These are phyloP conservation scores for Sphaeramia orbicularis DNA, from an alignment of 2,797 vertebrate species.

Conservation along the genomic window DNA sequence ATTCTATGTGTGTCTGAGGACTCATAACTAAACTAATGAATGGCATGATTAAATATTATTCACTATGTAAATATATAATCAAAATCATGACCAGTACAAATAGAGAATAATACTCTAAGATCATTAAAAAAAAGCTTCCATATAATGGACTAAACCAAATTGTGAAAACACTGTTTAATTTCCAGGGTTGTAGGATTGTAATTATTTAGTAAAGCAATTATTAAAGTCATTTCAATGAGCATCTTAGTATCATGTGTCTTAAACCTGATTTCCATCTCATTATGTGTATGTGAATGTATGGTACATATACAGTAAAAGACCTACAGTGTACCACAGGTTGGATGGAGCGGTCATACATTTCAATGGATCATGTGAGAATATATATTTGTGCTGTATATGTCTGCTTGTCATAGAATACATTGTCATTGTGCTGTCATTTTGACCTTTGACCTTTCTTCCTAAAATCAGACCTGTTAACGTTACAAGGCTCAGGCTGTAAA, in stretches of 20 bases:
- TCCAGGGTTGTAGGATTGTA: slow-evolving; percentile 40
- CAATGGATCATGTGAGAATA: slow-evolving; percentile 55
- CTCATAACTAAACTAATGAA: slow-evolving; percentile 35
- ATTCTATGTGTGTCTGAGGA: slow-evolving; percentile 41
- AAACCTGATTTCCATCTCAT: slow-evolving; percentile 50
- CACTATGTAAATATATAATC: slow-evolving; percentile 58
- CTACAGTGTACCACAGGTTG: slow-evolving; percentile 42
- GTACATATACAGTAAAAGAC: slow-evolving; percentile 44
- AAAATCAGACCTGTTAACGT: slow-evolving; percentile 31
- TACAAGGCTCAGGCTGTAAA: slow-evolving; percentile 14
- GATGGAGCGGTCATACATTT: slow-evolving; percentile 34
- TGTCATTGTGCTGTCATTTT: slow-evolving; percentile 41
- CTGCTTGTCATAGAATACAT: slow-evolving; percentile 52
- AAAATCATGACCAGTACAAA: slow-evolving; percentile 14
- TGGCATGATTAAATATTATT: slow-evolving; percentile 53
- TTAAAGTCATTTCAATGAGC: slow-evolving; percentile 29
- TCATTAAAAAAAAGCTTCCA: slow-evolving; percentile 11
- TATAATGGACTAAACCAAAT: slow-evolving; percentile 26
- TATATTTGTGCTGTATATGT: slow-evolving; percentile 53
- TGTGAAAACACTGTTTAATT: slow-evolving; percentile 36
- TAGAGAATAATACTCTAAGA: neutral
- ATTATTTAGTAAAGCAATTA: slow-evolving; percentile 35
- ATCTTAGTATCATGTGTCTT: slow-evolving; percentile 47
- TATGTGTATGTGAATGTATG: slow-evolving; percentile 65
- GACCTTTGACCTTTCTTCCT: slow-evolving; percentile 18